phyloP scores from a whole-genome alignment of 2,888 invertebrate genomes.

The Metopia argyrocephala region DNA sequence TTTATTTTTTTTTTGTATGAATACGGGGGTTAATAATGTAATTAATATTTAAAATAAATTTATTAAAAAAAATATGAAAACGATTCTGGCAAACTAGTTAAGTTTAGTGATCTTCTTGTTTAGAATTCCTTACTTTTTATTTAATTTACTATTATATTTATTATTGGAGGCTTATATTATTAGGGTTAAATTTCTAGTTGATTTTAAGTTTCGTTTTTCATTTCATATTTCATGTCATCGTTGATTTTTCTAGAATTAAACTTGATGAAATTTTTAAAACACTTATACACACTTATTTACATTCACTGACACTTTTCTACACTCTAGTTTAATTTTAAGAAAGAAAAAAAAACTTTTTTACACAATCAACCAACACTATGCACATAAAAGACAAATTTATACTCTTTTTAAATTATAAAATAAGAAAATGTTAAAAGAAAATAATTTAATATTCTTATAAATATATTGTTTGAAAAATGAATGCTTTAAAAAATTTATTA shows the following conservation, averaged over 20 bases:
- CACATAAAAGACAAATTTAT: conserved; percentile 65
- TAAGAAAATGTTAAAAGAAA: neutral
- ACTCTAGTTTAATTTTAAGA: conserved; percentile 62
- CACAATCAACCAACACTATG: conserved; percentile 54
- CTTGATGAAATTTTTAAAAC: neutral
- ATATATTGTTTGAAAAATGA: neutral
- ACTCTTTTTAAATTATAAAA: conserved; percentile 15
- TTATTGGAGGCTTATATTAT: conserved; percentile 54
- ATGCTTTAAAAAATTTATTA: too few species aligned
- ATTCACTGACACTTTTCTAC: conserved; percentile 52
- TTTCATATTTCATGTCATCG: conserved; percentile 7
- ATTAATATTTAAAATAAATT: too few species aligned
- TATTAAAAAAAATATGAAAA: too few species aligned
- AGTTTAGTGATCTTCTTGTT: too few species aligned
- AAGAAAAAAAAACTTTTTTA: conserved; percentile 44
- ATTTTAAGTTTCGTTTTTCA: conserved; percentile 24
- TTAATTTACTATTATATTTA: conserved; percentile 19
- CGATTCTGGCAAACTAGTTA: too few species aligned
- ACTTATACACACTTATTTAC: conserved; percentile 16
- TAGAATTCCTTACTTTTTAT: conserved; percentile 8
- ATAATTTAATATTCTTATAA: conserved; percentile 27
- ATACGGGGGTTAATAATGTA: too few species aligned
- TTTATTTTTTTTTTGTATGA: too few species aligned
- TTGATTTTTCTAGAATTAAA: neutral
- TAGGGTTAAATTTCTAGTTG: conserved; percentile 41